Base-by-base conservation (phyloP, 2,797 vertebrate genomes). In the Anniella stebbinsi region DNA sequence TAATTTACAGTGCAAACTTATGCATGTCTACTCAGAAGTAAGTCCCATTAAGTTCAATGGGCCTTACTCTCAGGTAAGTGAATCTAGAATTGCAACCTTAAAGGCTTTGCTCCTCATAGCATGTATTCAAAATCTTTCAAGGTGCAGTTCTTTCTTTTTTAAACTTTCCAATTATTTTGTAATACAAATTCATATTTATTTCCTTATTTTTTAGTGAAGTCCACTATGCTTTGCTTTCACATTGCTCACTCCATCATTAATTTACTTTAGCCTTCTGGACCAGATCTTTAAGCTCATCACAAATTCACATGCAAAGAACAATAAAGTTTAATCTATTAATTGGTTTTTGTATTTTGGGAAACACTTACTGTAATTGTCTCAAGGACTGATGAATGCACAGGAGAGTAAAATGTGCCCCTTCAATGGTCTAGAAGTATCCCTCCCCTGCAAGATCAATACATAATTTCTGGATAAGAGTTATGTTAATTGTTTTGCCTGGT, bases 401-500 rank as follows among this genome's bases (percentile, higher is more conserved):
- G 78, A 57, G 69, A 89, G 92, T 92, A 92, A 92, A 94, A 92
- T 89, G 36, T 90, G 1, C 48, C 54, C 91, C 45, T 57, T 72
- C 73, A 92, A 17, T 80, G 81, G 63, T 80, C 51, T 80, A 80
- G 17, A 45, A 69, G 0, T n/a, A 13, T 17, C 28, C 1, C 4
- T 0, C 84, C 90, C 66, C 84, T 36, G 30, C n/a, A 89, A 93
- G 76, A 93, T 90, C 60, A 2, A 93, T 90, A 86, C 33, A 91
- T 89, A 93, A 89, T 95, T 94, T 94, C 76, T 93, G 85, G 30
- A 88, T 21, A 83, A 90, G 90, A 91, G 3, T 78, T 89, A 60
- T 88, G 91, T 91, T 89, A 89, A 93, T 91, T 92, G 45, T 33
- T 94, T 92, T 92, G 51, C 54, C 28, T 69, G 84, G 17, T 38